Conservation (phyloP, 1,140 invertebrate genomes). For the Babylonia areolata region DNA sequence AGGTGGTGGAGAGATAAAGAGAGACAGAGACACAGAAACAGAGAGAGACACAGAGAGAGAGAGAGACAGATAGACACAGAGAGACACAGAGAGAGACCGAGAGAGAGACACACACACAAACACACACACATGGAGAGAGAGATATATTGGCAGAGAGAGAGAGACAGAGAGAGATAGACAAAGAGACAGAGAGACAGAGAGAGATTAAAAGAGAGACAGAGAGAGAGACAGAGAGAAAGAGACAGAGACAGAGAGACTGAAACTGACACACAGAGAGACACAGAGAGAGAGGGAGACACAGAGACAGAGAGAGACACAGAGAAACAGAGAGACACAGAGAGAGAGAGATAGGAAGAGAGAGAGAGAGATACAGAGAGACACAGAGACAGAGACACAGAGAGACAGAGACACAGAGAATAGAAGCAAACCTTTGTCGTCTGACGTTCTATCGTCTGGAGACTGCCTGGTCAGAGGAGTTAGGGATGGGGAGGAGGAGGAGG, state of each 20-base stretch:
- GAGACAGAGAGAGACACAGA: background rate
- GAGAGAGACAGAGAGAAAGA: background rate
- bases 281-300: background rate
- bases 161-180: background rate
- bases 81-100: background rate
- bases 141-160: too few relatives aligned
- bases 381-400: background rate
- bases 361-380: background rate
- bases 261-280: too few relatives aligned
- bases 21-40: background rate
- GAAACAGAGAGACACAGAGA: background rate
- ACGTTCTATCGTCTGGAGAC: too few relatives aligned
- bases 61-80: too few relatives aligned
- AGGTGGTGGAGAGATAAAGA: too few relatives aligned
- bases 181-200: too few relatives aligned
- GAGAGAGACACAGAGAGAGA: background rate
- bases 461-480: too few relatives aligned
- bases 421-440: too few relatives aligned
- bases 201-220: background rate
- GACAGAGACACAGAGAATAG: background rate
- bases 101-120: background rate
- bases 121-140: background rate
- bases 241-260: too few relatives aligned
- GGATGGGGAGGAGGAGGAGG: too few relatives aligned
- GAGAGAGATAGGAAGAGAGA: background rate